These are phyloP conservation scores for Mionectes macconnelli DNA, from an alignment of 2,113 vertebrate genomes.

Conservation along the genomic window DNA sequence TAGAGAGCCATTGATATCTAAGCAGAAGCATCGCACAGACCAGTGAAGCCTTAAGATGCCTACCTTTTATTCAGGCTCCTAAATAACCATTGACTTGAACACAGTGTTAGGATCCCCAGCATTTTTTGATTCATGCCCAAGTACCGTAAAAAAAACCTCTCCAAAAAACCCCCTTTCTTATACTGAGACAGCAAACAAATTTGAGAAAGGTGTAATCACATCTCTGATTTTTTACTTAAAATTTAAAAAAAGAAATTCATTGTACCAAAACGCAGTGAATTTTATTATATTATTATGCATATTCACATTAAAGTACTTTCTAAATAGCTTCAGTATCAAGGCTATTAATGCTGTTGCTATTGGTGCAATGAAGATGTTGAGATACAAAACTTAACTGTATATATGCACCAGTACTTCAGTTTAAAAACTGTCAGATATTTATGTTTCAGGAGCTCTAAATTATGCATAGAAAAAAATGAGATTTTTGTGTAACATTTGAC, in stretches of 20 bases:
- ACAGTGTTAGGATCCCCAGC: neutral
- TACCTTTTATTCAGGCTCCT: neutral
- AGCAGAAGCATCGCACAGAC: neutral
- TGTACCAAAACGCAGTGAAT: neutral
- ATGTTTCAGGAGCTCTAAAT: neutral
- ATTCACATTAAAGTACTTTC: neutral
- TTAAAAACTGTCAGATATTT: neutral
- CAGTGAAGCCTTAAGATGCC: neutral
- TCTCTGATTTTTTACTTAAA: neutral
- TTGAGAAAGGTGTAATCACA: neutral
- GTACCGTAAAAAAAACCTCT: neutral
- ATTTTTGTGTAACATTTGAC: neutral
- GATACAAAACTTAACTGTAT: neutral
- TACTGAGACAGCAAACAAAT: neutral
- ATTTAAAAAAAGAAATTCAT: neutral
- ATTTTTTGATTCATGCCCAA: neutral
- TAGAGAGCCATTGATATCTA: neutral
- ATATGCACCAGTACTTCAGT: neutral
- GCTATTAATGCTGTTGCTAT: neutral
- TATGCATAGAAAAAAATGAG: neutral
- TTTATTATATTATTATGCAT: neutral
- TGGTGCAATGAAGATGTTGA: neutral
- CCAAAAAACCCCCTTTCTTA: neutral
- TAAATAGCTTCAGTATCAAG: neutral
- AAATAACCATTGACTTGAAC: neutral